Conservation (phyloP, 1,140 invertebrate genomes). For the Luehdorfia chinensis region DNA sequence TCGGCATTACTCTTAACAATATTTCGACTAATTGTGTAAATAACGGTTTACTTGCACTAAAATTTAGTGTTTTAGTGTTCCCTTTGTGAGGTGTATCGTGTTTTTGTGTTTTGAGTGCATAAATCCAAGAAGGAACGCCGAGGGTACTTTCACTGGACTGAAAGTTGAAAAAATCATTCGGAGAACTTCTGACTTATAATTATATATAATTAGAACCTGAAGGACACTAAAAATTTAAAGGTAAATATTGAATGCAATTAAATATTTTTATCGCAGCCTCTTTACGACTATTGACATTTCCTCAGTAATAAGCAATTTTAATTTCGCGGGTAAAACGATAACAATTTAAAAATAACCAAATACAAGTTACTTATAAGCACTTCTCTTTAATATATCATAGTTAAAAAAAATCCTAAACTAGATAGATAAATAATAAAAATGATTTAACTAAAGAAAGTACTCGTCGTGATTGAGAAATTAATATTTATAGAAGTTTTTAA, state of each 20-base stretch:
- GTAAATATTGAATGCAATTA: constrained; percentile 35
- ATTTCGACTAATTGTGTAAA: constrained; percentile 16
- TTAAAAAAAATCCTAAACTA: too few relatives aligned
- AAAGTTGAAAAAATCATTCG: constrained; percentile 71
- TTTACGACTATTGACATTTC: too few relatives aligned
- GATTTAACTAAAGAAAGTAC: too few relatives aligned
- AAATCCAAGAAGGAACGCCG: constrained; percentile 52
- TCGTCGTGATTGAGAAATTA: too few relatives aligned
- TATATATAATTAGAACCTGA: constrained; percentile 47
- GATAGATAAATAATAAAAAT: too few relatives aligned
- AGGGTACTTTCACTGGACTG: constrained; percentile 74
- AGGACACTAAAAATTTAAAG: constrained; percentile 37
- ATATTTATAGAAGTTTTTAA: too few relatives aligned
- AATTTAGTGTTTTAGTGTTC: constrained; percentile 38
- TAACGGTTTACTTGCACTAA: neutral
- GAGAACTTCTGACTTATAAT: constrained; percentile 59
- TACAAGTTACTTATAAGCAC: too few relatives aligned
- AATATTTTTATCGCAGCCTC: neutral
- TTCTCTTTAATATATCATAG: too few relatives aligned
- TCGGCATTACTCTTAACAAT: constrained; percentile 24
- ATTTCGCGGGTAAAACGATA: too few relatives aligned
- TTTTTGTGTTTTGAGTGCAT: constrained; percentile 46
- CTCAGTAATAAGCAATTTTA: too few relatives aligned
- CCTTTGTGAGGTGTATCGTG: constrained; percentile 42
- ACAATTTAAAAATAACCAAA: too few relatives aligned